A percentile compares a stretch with the other conserved stretches of the same genome.
Evolutionary conservation across 2,888 invertebrate genomes (phyloP).

Genomic region (Cinara cedri): DNA sequence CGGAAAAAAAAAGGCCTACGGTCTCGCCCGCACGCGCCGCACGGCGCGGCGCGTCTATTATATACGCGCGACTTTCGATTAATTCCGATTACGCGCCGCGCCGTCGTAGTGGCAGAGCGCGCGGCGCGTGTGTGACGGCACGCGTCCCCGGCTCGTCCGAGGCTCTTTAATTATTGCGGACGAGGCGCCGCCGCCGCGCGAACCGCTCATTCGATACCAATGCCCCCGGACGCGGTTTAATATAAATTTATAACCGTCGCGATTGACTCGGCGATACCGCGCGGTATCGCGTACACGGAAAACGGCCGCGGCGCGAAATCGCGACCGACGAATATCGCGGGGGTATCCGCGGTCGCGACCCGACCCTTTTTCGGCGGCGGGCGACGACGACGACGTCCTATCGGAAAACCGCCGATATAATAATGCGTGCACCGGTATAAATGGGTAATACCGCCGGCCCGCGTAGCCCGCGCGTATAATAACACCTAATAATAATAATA

Average conservation of each 20-base stretch:
- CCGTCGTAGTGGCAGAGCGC: not conserved
- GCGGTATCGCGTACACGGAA: not conserved
- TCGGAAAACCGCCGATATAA: too few species aligned
- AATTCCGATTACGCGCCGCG: conserved; percentile 42
- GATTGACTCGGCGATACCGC: conserved; percentile 25
- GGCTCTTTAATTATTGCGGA: too few species aligned
- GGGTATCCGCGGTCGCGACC: not conserved
- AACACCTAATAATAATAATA: too few species aligned
- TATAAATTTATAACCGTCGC: conserved; percentile 9
- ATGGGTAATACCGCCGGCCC: too few species aligned
- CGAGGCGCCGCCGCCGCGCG: too few species aligned
- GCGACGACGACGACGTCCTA: not conserved
- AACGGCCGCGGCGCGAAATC: conserved; percentile 21
- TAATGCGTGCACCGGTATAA: too few species aligned
- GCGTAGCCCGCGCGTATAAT: too few species aligned
- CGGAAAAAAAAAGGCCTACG: too few species aligned
- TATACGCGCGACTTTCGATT: conserved; percentile 37
- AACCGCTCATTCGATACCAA: too few species aligned
- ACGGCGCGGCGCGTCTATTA: not conserved
- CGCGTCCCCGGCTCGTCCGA: too few species aligned
- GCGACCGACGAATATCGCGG: not conserved
- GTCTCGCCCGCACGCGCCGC: not conserved
- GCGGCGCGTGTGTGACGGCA: too few species aligned
- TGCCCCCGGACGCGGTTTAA: not conserved
- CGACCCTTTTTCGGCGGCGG: conserved; percentile 20